Conservation (phyloP, 2,888 invertebrate species). For the Callosobruchus maculatus region DNA sequence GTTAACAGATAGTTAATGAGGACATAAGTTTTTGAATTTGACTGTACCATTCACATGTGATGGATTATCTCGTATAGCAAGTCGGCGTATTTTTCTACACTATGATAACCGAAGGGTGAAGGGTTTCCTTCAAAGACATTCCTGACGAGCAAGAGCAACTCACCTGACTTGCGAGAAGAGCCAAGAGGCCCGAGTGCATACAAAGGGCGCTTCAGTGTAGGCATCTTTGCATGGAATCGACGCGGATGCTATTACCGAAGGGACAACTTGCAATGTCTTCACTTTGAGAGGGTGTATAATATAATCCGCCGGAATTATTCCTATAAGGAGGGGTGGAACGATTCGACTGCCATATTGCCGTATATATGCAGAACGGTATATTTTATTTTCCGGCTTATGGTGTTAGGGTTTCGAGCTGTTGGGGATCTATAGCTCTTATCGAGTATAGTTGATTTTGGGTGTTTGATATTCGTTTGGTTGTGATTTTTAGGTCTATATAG, state of each 20-base stretch:
- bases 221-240: background rate
- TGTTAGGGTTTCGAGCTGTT: too few species aligned
- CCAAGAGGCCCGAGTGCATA: background rate
- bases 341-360: background rate
- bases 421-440: too few species aligned
- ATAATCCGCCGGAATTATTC: background rate
- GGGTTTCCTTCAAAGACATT: background rate
- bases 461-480: too few species aligned
- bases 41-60: too few species aligned
- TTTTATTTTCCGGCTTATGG: too few species aligned
- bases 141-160: background rate
- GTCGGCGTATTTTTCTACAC: too few species aligned
- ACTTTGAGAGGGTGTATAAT: background rate
- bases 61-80: too few species aligned
- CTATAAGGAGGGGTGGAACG: background rate
- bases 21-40: too few species aligned
- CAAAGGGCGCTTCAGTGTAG: background rate
- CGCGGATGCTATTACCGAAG: background rate
- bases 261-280: background rate
- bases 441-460: too few species aligned
- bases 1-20: too few species aligned
- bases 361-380: background rate
- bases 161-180: background rate
- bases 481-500: too few species aligned
- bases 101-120: too few species aligned